Percentiles rank a stretch among this genome's conserved stretches.
phyloP scores from a whole-genome alignment of 2,113 vertebrate genomes.

The Pseudorhombus dupliciocellatus region DNA sequence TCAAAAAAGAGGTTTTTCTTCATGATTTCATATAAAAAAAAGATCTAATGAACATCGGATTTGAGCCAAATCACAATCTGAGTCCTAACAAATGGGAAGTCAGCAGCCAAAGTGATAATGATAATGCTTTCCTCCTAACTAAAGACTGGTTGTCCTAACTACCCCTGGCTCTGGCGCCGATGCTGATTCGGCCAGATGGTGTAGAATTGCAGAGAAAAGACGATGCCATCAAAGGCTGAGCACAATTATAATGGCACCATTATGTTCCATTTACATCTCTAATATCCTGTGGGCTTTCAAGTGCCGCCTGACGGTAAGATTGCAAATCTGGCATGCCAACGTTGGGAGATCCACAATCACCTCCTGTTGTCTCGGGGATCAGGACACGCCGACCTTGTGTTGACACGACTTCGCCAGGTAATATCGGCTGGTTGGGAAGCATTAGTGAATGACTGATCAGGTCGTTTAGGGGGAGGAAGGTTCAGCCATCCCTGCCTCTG shows the following conservation, averaged over 20 bases:
- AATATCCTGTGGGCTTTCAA: constrained; percentile 56
- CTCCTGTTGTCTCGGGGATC: constrained; percentile 12
- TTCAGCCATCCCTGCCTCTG: constrained; percentile 25
- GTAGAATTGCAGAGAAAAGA: constrained; percentile 49
- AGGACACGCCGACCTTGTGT: constrained; percentile 48
- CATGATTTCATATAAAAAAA: background rate
- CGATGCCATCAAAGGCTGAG: constrained; percentile 59
- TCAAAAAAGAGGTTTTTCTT: background rate
- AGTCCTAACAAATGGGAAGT: constrained; percentile 42
- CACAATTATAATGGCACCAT: constrained; percentile 57
- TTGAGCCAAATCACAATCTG: constrained; percentile 4
- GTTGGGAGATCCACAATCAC: constrained; percentile 6
- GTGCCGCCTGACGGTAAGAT: constrained; percentile 42
- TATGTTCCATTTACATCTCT: constrained; percentile 65
- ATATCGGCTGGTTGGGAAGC: constrained; percentile 43
- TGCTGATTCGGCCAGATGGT: constrained; percentile 67
- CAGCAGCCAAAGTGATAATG: constrained; percentile 41
- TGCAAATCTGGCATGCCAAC: constrained; percentile 24
- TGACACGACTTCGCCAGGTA: constrained; percentile 24
- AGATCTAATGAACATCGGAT: background rate
- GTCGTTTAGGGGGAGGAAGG: constrained; percentile 40
- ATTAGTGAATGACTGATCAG: constrained; percentile 56
- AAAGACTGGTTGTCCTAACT: constrained; percentile 53
- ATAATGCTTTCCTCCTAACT: constrained; percentile 51
- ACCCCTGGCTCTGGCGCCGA: constrained; percentile 27